phyloP scores from a whole-genome alignment of 1,140 invertebrate species.

The Hyles euphorbiae region DNA sequence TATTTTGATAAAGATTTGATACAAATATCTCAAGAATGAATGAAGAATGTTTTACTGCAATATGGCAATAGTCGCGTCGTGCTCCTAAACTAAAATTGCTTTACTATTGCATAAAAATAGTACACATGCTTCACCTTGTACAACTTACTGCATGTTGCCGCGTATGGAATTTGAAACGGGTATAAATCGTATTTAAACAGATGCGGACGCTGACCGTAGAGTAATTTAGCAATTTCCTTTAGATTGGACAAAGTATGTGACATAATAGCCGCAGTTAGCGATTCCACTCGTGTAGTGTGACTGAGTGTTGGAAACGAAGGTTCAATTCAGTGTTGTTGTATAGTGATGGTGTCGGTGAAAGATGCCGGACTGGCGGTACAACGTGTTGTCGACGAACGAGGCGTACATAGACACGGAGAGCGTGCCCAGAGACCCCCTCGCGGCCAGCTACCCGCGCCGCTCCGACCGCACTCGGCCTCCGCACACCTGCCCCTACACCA shows the following conservation, averaged over 20 bases:
- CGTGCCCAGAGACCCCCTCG: conserved; percentile 50
- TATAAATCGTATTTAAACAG: conserved; percentile 34
- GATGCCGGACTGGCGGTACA: conserved; percentile 75
- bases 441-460: conserved; percentile 62
- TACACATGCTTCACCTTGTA: no score
- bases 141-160: no score
- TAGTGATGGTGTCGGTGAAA: conserved; percentile 59
- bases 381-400: conserved; percentile 73
- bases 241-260: conserved; percentile 33
- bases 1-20: no score
- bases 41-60: no score
- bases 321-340: conserved; percentile 10
- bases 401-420: conserved; percentile 60
- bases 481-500: conserved; percentile 68
- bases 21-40: no score
- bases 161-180: no score
- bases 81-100: no score
- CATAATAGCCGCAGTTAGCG: conserved; percentile 21
- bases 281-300: not conserved
- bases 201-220: conserved; percentile 45
- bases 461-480: conserved; percentile 53
- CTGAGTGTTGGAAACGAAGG: not conserved
- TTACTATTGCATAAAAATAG: no score
- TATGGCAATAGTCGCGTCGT: no score
- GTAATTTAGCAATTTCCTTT: conserved; percentile 30